These are phyloP conservation scores for Perodicticus potto DNA, from an alignment of 2,797 vertebrate species.

Conservation along the genomic window DNA sequence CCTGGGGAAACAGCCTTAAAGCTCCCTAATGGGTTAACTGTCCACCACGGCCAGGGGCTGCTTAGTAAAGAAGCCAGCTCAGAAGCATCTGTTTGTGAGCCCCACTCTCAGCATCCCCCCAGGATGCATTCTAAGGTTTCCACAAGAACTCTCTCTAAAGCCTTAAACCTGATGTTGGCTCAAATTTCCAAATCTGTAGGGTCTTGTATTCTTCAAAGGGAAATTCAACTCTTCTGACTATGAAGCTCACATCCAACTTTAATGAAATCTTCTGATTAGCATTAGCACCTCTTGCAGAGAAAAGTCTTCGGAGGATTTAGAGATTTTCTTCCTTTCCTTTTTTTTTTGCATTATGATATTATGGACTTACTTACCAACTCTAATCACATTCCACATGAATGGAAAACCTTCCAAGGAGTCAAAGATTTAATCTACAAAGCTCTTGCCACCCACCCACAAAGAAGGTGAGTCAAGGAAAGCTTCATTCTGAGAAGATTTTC, in stretches of 20 bases:
- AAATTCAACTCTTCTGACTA: neutral
- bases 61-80: neutral
- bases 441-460: neutral
- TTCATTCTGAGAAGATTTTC: neutral
- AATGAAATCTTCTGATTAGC: neutral
- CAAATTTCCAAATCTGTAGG: neutral
- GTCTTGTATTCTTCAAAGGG: neutral
- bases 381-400: slow-evolving; percentile 52
- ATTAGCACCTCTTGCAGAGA: slow-evolving; percentile 19
- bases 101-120: neutral
- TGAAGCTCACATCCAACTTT: neutral
- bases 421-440: neutral
- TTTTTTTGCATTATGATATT: neutral
- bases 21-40: neutral
- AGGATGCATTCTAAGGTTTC: neutral
- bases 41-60: accelerated
- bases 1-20: neutral
- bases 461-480: neutral
- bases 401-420: neutral
- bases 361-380: neutral
- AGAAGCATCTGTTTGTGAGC: neutral
- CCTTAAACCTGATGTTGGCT: neutral
- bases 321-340: slow-evolving; percentile 13
- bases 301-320: neutral
- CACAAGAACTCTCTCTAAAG: neutral